These are phyloP conservation scores for Scleropages formosus DNA, from an alignment of 2,797 vertebrate genomes.

Conservation along the genomic window DNA sequence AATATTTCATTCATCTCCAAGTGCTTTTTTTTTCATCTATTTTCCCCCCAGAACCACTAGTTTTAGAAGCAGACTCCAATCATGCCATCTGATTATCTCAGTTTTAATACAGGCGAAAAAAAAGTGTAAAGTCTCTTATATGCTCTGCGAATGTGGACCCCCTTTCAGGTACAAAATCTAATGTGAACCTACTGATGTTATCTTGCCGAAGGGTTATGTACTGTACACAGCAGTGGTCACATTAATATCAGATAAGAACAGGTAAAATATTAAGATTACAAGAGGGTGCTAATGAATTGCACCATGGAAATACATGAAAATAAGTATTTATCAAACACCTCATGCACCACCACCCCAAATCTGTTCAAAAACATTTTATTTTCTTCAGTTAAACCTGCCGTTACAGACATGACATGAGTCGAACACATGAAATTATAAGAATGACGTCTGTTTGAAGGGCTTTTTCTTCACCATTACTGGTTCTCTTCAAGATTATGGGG, in stretches of 20 bases:
- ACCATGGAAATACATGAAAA: slow-evolving; percentile 53
- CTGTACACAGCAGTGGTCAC: slow-evolving; percentile 72
- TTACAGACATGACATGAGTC: slow-evolving; percentile 52
- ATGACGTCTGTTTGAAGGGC: slow-evolving; percentile 42
- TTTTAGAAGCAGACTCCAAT: slow-evolving; percentile 61
- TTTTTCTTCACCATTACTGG: slow-evolving; percentile 46
- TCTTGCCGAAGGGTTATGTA: slow-evolving; percentile 68
- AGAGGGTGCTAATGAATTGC: slow-evolving; percentile 52
- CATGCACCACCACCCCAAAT: slow-evolving; percentile 75
- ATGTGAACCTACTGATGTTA: slow-evolving; percentile 56
- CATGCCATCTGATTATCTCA: slow-evolving; percentile 65
- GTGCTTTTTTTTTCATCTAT: background rate
- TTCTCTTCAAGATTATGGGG: slow-evolving; percentile 51
- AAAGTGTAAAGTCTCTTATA: slow-evolving; percentile 78
- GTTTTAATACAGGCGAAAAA: slow-evolving; percentile 80
- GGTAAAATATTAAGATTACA: slow-evolving; percentile 68
- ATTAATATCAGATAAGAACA: slow-evolving; percentile 69
- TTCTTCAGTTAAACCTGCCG: slow-evolving; percentile 54
- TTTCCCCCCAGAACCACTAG: background rate
- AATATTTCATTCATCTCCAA: background rate
- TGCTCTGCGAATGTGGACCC: slow-evolving; percentile 54
- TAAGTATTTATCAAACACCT: slow-evolving; percentile 64
- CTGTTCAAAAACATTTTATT: slow-evolving; percentile 50
- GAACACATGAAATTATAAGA: slow-evolving; percentile 53
- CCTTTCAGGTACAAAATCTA: slow-evolving; percentile 57